Base-by-base conservation (phyloP, 2,113 vertebrate species). In the Phoxinus phoxinus region DNA sequence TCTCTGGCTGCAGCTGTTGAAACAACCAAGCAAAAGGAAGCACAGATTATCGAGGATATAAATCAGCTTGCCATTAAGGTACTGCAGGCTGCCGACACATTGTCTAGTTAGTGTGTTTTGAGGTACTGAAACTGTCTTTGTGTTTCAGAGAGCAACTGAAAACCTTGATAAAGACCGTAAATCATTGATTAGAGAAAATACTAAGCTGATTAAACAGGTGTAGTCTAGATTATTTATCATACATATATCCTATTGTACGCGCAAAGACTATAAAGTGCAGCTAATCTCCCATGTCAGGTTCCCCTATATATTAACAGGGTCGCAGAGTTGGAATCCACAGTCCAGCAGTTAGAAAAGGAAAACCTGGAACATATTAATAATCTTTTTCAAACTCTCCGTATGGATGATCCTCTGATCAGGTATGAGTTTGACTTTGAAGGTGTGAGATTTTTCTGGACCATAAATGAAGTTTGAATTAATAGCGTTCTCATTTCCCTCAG, bases 161-260 rank as follows among this genome's bases (percentile, higher is more conserved):
- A 89, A 91, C 44, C 94, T 96, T 32, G 93, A 95, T 87, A 92
- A 82, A 56, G 17, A 67, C 53, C 94, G 88, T 58, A n/a, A 83
- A 56, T 88, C 86, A 84, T 94, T 94, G 89, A 91, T 96, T 75
- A 88, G 91, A 90, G 95, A 96, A 88, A 95, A 96, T 1, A 84
- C 91, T 17, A 96, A 95, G 95, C 90, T 97, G 1, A 96, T 95
- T 85, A 93, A 85, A 86, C 93, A 95, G 94, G 96, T 96, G 92
- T 90, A 90, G 87, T 56, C 23, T 7, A 6, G 9, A 8, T 59
- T 79, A 63, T 81, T 13, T 61, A 30, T 23, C 44, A 41, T 3
- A 65, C 23, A 71, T 30, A 3, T 2, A 1, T 58, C 13, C 19
- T 48, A 48, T 35, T 30, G 61, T 86, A 25, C 21, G 1, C 17